Evolutionary conservation across 1,140 invertebrate species (phyloP), one percentile per base, ranked within the genome.

Genomic region (Melipona quadrifasciata): DNA sequence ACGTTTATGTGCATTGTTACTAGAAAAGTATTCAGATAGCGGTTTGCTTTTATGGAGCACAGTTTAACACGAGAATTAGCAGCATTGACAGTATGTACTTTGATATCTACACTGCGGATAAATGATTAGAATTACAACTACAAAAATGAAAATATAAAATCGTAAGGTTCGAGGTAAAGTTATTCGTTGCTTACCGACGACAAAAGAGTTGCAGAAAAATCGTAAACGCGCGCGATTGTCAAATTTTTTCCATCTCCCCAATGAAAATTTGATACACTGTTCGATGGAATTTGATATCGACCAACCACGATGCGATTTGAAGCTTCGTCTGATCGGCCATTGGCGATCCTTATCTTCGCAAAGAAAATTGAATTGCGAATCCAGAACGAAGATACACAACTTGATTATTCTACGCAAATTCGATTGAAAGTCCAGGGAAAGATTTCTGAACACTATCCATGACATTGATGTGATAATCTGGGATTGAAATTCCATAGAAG

Each of bases 391-490:
- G 39, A 57, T 31, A 51, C 61, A 65, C 47, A 68, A 82, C 77
- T 64, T 68, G 80, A 77, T 76, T 82, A 67, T 68, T 68, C 80
- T 53, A n/a, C n/a, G 8, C 17, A 17, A 73, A 31, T 34, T 57
- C 76, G 51, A 82, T 82, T 47, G 73, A 51, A 76, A 27, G 12
- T 77, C 34, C 34, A 64, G 17, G n/a, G 24, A 57, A 77, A 68
- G 80, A 68, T 76, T 75, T 53, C 47, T n/a, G 34, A 61, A n/a
- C 39, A 55, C 51, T 77, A 58, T 68, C 39, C 31, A n/a, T 68
- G 73, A 65, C 80, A 34, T 53, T 77, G 80, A 77, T 57, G 51
- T 82, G 77, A 82, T 82, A 82, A 82, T 82, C 73, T 64, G 11
- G 19, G 53, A 65, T 82, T 55, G 80, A 31, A 82, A 68, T 68